Evolutionary conservation across 2,888 invertebrate species (phyloP).

Genomic region (Ornithoptera alexandrae): DNA sequence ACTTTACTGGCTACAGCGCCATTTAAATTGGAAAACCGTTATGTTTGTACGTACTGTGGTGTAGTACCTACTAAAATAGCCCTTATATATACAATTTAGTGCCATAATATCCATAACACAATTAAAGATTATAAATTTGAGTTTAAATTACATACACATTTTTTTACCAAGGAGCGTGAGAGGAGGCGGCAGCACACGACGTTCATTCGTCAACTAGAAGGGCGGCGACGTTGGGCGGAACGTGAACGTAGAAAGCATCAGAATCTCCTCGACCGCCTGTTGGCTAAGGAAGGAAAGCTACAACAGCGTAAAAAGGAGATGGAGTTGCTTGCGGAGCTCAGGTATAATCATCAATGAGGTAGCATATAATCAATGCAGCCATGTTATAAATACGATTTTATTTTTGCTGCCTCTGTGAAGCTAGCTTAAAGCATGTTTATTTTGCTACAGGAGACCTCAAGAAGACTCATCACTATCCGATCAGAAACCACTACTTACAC

Average conservation of each 20-base stretch:
- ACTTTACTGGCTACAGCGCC: too few species aligned
- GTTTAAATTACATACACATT: neutral
- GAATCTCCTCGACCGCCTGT: slow-evolving; percentile 90
- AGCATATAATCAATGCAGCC: neutral
- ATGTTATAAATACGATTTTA: neutral
- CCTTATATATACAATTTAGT: too few species aligned
- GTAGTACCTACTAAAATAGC: too few species aligned
- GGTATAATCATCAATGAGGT: slow-evolving; percentile 47
- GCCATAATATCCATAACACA: too few species aligned
- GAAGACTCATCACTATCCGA: slow-evolving; percentile 94
- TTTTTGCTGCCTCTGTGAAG: too few species aligned
- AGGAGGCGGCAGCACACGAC: slow-evolving; percentile 94
- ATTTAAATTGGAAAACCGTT: too few species aligned
- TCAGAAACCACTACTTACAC: slow-evolving; percentile 84
- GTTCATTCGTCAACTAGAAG: slow-evolving; percentile 92
- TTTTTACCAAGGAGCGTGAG: slow-evolving; percentile 88
- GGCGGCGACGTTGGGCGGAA: slow-evolving; percentile 92
- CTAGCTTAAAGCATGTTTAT: too few species aligned
- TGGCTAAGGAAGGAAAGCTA: slow-evolving; percentile 91
- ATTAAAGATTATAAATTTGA: too few species aligned
- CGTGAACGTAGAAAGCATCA: slow-evolving; percentile 87
- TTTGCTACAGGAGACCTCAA: slow-evolving; percentile 85
- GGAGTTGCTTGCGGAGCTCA: slow-evolving; percentile 83
- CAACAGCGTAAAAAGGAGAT: slow-evolving; percentile 85
- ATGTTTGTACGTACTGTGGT: too few species aligned